Evolutionary conservation across 2,113 vertebrate genomes (phyloP).

Genomic region (Cricetomys ansorgei): DNA sequence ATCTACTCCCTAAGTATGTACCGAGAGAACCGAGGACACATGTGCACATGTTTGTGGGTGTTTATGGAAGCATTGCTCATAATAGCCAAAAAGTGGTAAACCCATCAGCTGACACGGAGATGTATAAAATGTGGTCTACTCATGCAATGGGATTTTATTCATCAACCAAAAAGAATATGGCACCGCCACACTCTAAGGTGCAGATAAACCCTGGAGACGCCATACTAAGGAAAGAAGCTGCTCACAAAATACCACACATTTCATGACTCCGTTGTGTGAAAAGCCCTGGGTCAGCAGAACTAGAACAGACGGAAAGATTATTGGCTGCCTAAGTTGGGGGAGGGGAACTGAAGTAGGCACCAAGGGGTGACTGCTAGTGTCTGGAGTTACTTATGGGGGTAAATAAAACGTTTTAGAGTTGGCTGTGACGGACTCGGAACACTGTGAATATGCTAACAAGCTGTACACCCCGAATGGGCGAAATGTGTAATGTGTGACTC

Average conservation of each 20-base stretch:
- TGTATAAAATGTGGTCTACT: background rate
- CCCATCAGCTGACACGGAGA: background rate
- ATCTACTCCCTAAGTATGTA: too few species aligned
- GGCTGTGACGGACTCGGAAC: background rate
- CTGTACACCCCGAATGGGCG: background rate
- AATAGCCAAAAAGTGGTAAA: background rate
- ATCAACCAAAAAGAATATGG: background rate
- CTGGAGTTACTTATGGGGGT: background rate
- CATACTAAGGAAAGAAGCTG: background rate
- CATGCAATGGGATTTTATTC: background rate
- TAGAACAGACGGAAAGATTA: background rate
- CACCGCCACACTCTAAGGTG: background rate
- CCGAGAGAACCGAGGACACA: background rate
- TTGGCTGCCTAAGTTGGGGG: background rate
- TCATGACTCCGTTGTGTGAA: background rate
- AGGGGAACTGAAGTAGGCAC: background rate
- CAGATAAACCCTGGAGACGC: background rate
- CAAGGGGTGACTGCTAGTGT: background rate
- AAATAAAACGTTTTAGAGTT: background rate
- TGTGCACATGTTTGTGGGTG: background rate
- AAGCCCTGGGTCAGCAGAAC: background rate
- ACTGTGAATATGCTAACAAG: background rate
- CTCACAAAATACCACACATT: background rate
- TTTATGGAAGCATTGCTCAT: background rate
- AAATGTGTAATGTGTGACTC: background rate